phyloP scores from a whole-genome alignment of 2,113 vertebrate genomes.

The Rhagologus leucostigma region DNA sequence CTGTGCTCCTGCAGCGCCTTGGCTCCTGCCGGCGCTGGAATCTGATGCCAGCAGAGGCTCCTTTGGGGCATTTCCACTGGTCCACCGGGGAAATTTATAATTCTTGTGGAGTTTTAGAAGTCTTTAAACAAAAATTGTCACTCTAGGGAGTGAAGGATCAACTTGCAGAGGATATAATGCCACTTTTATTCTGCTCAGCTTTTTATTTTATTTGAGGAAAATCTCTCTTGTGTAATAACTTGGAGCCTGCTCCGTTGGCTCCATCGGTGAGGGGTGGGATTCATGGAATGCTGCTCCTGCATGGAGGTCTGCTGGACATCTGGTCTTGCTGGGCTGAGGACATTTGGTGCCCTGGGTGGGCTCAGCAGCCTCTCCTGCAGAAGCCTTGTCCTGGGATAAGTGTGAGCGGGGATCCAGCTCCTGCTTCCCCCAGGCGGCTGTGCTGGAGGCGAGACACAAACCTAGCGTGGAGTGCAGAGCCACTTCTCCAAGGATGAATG shows the following conservation, averaged over 20 bases:
- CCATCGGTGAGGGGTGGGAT: rapidly evolving
- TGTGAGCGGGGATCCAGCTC: background rate
- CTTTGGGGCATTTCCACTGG: rapidly evolving
- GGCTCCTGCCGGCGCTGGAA: rapidly evolving
- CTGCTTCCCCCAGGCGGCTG: background rate
- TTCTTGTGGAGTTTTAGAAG: background rate
- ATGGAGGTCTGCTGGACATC: background rate
- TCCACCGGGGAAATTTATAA: background rate
- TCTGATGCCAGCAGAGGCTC: rapidly evolving
- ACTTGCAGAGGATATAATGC: background rate
- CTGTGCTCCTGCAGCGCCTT: background rate
- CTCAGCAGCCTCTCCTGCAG: background rate
- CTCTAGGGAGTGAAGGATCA: background rate
- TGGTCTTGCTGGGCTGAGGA: background rate
- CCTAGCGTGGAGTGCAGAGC: background rate
- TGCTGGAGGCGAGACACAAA: background rate
- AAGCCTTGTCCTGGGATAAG: background rate
- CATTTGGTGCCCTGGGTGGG: background rate
- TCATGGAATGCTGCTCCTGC: background rate
- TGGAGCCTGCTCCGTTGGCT: background rate
- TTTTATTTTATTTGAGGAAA: background rate
- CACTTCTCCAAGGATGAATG: background rate
- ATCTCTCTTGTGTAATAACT: background rate
- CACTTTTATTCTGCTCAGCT: background rate
- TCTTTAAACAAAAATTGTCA: background rate